Conservation (phyloP, 2,888 invertebrate species). For the Pilophorus perplexus region DNA sequence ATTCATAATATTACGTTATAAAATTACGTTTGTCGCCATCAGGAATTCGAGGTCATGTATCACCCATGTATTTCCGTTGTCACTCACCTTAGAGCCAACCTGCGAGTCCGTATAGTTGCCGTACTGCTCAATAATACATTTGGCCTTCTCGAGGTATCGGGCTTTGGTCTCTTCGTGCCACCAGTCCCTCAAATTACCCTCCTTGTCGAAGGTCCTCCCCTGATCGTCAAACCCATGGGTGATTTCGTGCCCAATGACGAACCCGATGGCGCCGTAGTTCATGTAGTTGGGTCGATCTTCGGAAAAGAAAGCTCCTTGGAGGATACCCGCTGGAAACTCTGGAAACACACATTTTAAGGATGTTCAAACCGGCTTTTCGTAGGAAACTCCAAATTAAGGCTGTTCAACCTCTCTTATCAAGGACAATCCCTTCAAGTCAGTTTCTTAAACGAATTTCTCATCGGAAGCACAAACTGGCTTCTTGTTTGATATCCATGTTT, state of each 20-base stretch:
- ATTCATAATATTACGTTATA: too few species aligned
- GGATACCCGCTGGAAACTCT: conserved; percentile 92
- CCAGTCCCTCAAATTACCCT: conserved; percentile 90
- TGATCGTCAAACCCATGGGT: conserved; percentile 88
- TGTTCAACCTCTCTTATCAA: too few species aligned
- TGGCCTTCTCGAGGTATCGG: conserved; percentile 77
- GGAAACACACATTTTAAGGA: too few species aligned
- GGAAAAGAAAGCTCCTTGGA: conserved; percentile 88
- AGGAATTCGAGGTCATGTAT: too few species aligned
- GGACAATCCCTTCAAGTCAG: too few species aligned
- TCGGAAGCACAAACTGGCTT: too few species aligned
- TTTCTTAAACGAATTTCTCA: too few species aligned
- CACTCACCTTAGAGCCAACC: conserved; percentile 68
- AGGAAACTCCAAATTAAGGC: too few species aligned
- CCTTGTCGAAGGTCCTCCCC: conserved; percentile 87
- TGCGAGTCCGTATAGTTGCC: conserved; percentile 82
- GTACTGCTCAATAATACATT: conserved; percentile 91
- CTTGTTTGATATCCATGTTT: too few species aligned
- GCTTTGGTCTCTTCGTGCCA: conserved; percentile 82
- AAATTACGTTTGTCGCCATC: too few species aligned
- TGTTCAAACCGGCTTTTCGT: too few species aligned
- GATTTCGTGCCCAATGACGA: conserved; percentile 89
- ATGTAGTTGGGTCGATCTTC: conserved; percentile 84
- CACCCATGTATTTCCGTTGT: too few species aligned
- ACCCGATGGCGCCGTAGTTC: conserved; percentile 89